Conservation (phyloP, 2,797 vertebrate genomes). For the Anniella stebbinsi region DNA sequence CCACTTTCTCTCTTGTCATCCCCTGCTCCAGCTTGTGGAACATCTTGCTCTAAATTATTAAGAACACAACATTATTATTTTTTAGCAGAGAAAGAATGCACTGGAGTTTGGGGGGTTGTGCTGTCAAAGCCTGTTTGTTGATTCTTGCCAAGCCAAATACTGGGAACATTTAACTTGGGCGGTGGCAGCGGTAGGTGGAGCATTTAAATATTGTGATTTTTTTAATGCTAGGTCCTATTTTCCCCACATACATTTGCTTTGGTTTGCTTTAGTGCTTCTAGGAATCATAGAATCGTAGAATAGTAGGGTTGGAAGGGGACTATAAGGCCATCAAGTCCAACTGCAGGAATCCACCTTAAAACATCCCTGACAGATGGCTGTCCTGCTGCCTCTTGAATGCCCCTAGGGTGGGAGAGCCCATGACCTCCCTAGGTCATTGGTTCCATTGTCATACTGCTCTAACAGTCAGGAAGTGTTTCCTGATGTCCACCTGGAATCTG, state of each 20-base stretch:
- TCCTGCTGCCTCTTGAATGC: too few relatives aligned
- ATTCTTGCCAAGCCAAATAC: background rate
- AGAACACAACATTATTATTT: background rate
- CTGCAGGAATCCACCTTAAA: too few relatives aligned
- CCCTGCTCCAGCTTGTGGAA: background rate
- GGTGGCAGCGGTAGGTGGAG: background rate
- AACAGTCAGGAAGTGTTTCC: too few relatives aligned
- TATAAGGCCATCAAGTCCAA: too few relatives aligned
- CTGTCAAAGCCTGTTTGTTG: background rate
- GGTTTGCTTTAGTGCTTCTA: background rate
- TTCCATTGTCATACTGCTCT: too few relatives aligned
- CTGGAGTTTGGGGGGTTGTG: background rate
- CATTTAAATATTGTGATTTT: background rate
- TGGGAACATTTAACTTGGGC: background rate
- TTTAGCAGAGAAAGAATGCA: background rate
- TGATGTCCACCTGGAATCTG: too few relatives aligned
- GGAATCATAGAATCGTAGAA: too few relatives aligned
- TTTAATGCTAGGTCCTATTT: background rate
- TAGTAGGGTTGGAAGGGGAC: too few relatives aligned
- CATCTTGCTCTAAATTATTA: background rate
- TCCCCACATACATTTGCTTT: background rate
- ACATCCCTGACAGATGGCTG: too few relatives aligned
- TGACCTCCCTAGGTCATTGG: too few relatives aligned
- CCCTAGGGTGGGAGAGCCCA: too few relatives aligned
- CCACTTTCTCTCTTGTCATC: background rate